Conservation (phyloP, 2,113 vertebrate species). For the Perca schrenkii region DNA sequence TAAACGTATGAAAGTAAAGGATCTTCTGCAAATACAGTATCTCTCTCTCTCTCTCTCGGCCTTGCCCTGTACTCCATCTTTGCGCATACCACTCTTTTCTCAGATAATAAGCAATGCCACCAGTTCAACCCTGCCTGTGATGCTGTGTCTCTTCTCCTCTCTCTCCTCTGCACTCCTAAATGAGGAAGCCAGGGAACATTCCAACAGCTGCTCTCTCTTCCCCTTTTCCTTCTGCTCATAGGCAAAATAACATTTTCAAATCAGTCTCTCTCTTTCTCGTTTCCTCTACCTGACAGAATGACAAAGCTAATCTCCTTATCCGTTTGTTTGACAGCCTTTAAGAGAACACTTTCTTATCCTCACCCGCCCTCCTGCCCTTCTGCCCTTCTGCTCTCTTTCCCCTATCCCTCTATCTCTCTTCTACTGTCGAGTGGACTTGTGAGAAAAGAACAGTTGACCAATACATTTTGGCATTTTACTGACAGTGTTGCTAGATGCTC, state of each 20-base stretch:
- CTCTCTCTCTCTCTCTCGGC: background rate
- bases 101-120: constrained; percentile 52
- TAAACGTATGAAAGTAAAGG: constrained; percentile 28
- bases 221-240: constrained; percentile 53
- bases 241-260: constrained; percentile 68
- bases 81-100: constrained; percentile 17
- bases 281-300: constrained; percentile 61
- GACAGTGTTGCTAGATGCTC: constrained; percentile 26
- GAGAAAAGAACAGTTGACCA: constrained; percentile 42
- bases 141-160: constrained; percentile 21
- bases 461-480: constrained; percentile 53
- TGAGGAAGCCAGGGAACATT: constrained; percentile 36
- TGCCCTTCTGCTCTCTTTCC: constrained; percentile 5
- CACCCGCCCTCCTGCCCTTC: background rate
- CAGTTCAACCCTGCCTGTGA: constrained; percentile 35
- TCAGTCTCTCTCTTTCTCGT: constrained; percentile 56
- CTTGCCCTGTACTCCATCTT: constrained; percentile 37
- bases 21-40: constrained; percentile 10
- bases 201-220: constrained; percentile 29
- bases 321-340: constrained; percentile 62
- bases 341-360: constrained; percentile 46
- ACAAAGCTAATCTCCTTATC: constrained; percentile 74
- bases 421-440: constrained; percentile 48
- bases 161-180: constrained; percentile 34
- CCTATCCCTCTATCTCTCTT: constrained; percentile 39